Evolutionary conservation across 2,113 vertebrate genomes (phyloP).

Genomic region (Gymnarchus niloticus): DNA sequence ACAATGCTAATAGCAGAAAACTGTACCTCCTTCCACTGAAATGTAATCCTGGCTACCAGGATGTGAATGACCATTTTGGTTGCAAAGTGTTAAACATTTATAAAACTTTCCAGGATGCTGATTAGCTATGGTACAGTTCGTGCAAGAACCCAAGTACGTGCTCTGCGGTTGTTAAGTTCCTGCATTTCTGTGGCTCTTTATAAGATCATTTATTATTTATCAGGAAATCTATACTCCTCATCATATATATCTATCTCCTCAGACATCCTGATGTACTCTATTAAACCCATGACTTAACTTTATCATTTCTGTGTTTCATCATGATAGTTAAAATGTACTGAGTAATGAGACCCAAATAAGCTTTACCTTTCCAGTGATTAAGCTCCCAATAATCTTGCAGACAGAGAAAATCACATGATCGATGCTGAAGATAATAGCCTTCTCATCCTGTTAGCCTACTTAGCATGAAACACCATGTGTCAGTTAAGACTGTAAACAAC

Average conservation of each 20-base stretch:
- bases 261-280: background rate
- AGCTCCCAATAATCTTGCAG: slow-evolving; percentile 36
- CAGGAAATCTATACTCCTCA: background rate
- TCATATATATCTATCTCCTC: background rate
- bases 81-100: background rate
- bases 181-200: background rate
- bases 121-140: too few species aligned
- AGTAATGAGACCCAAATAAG: slow-evolving; percentile 49
- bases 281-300: slow-evolving; percentile 18
- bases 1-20: background rate
- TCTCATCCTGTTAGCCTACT: slow-evolving; percentile 24
- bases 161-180: background rate
- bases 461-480: slow-evolving; percentile 38
- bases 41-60: background rate
- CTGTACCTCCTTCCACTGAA: background rate
- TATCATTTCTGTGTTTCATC: slow-evolving; percentile 32
- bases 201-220: slow-evolving; percentile 5
- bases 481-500: slow-evolving; percentile 45
- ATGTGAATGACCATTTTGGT: background rate
- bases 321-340: slow-evolving; percentile 46
- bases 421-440: slow-evolving; percentile 40
- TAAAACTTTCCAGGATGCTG: background rate
- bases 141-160: too few species aligned
- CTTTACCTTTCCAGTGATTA: slow-evolving; percentile 51
- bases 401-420: slow-evolving; percentile 40